Evolutionary conservation across 2,113 vertebrate genomes (phyloP).

Genomic region (sheep (Ovis aries)): ARS-UI_Ramb_v3.0 NC_056057.1:9613001-9613500

Average conservation of each 20-base stretch:
- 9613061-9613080: slow-evolving; percentile 36
- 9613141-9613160: neutral
- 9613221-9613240: neutral
- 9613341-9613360: neutral
- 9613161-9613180: slow-evolving; percentile 32
- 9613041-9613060: slow-evolving; percentile 48
- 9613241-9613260: slow-evolving; percentile 3
- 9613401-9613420: neutral
- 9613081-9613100: slow-evolving; percentile 61
- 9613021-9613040: slow-evolving; percentile 59
- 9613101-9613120: slow-evolving; percentile 49
- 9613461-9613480: neutral
- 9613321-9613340: neutral
- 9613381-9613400: neutral
- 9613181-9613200: slow-evolving; percentile 30
- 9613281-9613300: neutral
- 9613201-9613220: neutral
- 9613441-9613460: neutral
- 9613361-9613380: neutral
- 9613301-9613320: neutral
- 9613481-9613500: slow-evolving; percentile 17
- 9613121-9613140: slow-evolving; percentile 58
- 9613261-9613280: neutral
- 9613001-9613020: slow-evolving; percentile 33
- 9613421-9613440: neutral